phyloP scores from a whole-genome alignment of 1,140 invertebrate genomes.

The Leptopilina clavipes region DNA sequence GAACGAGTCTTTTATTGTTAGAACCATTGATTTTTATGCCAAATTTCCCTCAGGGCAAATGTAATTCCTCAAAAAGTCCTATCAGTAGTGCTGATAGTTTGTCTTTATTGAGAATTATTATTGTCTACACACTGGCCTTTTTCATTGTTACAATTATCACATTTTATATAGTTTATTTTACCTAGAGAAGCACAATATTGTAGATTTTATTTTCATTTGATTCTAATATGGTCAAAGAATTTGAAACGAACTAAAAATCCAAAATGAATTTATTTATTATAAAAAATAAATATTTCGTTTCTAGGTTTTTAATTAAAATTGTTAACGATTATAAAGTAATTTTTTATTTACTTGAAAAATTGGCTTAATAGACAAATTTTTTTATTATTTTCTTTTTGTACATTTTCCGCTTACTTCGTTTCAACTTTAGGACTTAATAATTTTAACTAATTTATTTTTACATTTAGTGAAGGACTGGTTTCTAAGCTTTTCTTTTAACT shows the following conservation, averaged over 20 bases:
- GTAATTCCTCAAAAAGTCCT: slow-evolving; percentile 55
- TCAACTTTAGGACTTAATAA: background rate
- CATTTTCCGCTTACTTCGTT: background rate
- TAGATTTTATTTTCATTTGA: background rate
- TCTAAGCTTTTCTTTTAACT: background rate
- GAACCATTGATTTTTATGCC: slow-evolving; percentile 73
- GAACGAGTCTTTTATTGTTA: slow-evolving; percentile 70
- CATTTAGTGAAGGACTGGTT: background rate
- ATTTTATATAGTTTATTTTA: slow-evolving; percentile 76
- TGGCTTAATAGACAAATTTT: too few relatives aligned
- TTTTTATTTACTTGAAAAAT: too few relatives aligned
- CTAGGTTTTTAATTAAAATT: too few relatives aligned
- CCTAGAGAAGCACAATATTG: slow-evolving; percentile 44
- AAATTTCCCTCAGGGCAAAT: slow-evolving; percentile 56
- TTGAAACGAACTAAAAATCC: background rate
- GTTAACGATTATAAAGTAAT: too few relatives aligned
- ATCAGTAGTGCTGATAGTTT: slow-evolving; percentile 69
- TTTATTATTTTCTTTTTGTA: too few relatives aligned
- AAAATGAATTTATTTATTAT: too few relatives aligned
- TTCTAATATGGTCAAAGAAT: background rate
- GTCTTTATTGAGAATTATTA: slow-evolving; percentile 73
- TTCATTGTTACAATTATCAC: slow-evolving; percentile 73
- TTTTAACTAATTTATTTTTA: too few relatives aligned
- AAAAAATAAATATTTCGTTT: too few relatives aligned
- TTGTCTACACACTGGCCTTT: slow-evolving; percentile 74